Conservation (phyloP, 2,113 vertebrate species). For the Onychostoma macrolepis region DNA sequence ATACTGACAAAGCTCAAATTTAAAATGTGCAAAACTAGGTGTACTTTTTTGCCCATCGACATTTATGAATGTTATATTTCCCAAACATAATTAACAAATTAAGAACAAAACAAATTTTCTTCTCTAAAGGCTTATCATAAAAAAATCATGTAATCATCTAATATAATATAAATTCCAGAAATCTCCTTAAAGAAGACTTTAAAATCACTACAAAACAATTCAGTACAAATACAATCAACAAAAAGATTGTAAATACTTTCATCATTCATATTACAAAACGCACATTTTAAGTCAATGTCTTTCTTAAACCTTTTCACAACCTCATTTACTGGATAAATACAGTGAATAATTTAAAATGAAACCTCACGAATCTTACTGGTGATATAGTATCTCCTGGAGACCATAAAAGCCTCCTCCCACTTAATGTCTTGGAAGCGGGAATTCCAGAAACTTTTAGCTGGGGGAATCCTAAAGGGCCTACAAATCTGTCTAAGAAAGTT, state of each 20-base stretch:
- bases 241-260: no score
- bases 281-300: no score
- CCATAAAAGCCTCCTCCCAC: not conserved
- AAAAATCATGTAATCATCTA: not conserved
- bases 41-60: not conserved
- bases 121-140: not conserved
- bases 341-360: not conserved
- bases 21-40: not conserved
- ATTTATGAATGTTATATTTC: not conserved
- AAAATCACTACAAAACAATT: no score
- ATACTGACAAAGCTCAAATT: not conserved
- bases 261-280: no score
- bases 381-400: not conserved
- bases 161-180: not conserved
- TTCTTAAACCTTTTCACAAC: no score
- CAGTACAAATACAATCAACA: no score
- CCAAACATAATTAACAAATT: no score
- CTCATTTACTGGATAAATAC: no score
- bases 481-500: no score
- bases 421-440: no score
- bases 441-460: no score
- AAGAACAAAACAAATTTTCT: not conserved
- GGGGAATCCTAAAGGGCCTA: no score
- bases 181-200: not conserved
- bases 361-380: not conserved